Base-by-base conservation (phyloP, 2,888 invertebrate species). In the Polydrusus cervinus region DNA sequence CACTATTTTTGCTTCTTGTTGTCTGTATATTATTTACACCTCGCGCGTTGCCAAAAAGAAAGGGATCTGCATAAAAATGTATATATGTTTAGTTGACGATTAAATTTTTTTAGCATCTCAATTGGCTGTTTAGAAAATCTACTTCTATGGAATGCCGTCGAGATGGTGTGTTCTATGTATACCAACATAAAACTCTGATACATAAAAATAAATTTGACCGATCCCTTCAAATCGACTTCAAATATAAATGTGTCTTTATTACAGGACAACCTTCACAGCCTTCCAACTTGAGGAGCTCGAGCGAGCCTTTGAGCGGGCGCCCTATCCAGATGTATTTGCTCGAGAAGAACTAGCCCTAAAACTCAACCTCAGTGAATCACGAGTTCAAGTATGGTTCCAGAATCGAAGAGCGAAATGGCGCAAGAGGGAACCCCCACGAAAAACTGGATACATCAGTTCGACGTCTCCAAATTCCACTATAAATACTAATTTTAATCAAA, bases 261-360 rank as follows among this genome's bases (percentile, higher is more conserved):
- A 3, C 89, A 97, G 98, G 87, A 98, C 98, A 1, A 98, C 98
- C 7, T 98, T 98, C 84, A 97, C 97, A 6, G 96, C 97, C 0
- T 97, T 95, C 85, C 98, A 98, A 86, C 88, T 98, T 77, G 97
- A 97, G 85, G 97, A 97, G 84, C 87, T 98, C 83, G 98, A 98
- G 85, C 89, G 96, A 57, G 97, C 97, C 0, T 98, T 98, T 84
- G 97, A 98, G 85, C 90, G 97, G 43, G 98, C 97, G 0, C 98
- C 98, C 0, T 98, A 98, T 84, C 98, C 98, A 0, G 98, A 98
- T 86, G 97, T 98, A 0, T 97, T 97, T 84, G 97, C 97, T 1
- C 89, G 98, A 73, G 97, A 98, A 86, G 97, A 97, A 85, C 88
- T 98, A 72, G 98, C 98, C 64, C 90, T 97, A 53, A 96, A 97